Base-by-base conservation (phyloP, 2,888 invertebrate species). In the Isotomurus palustris region DNA sequence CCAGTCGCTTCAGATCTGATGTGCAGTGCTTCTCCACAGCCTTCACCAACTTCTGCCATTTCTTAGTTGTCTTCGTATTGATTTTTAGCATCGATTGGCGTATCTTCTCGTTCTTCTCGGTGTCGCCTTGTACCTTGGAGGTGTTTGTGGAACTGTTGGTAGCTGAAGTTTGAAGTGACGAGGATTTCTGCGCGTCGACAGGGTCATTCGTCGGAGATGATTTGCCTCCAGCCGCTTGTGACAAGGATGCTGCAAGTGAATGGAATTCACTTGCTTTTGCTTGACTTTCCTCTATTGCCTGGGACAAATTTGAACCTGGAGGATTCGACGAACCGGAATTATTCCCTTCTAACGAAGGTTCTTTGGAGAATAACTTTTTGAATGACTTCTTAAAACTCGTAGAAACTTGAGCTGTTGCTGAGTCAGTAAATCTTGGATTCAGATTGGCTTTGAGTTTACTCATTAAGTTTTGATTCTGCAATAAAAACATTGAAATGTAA, bases 401-500 rank as follows among this genome's bases (percentile, higher is more conserved):
- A n/a, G 57, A 58, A 14, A 61, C 48, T 54, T 58, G 57, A 3
- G 61, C 54, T 1, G 61, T 61, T 24, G 58, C 58, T 12, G 61
- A 61, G 43, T 61, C 58, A 19, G 54, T 54, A 27, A 53, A 61
- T 41, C 61, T 12, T 14, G 61, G 61, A 27, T 61, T 58, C 10
- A 61, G 52, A 52, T 61, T 61, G 1, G 61, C 61, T 44, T 61
- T 61, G 17, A 61, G 29, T 32, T 61, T 61, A 25, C 61, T 61
- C 61, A 61, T 61, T 3, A 61, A 47, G 17, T 61, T 61, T 21
- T 61, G 61, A 17, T 58, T 58, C 61, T 61, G 32, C 5, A 43
- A 5, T 12, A 4, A 22, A 8, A 38, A 6, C 43, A 55, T 47
- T 8, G 22, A 28, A 29, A 44, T 14, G 6, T 27, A 28, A 24